Percentiles rank a stretch among this genome's conserved stretches.
phyloP scores from a whole-genome alignment of 2,888 invertebrate genomes.

The Rhimphoctona megacephalus region DNA sequence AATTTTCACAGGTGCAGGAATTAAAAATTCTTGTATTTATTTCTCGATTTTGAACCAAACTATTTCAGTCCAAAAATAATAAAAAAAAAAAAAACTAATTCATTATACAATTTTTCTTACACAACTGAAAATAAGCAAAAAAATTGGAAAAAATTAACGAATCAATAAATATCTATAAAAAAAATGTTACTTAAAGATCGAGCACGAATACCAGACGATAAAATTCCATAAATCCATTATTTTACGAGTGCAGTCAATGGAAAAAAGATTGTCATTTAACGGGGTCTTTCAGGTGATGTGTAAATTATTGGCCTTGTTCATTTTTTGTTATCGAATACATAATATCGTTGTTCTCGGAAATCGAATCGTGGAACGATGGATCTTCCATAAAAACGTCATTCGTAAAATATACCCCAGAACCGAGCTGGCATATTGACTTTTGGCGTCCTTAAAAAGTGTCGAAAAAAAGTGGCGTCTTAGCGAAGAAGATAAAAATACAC shows the following conservation, averaged over 20 bases:
- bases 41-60: not conserved
- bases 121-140: not conserved
- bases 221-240: not conserved
- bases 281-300: not conserved
- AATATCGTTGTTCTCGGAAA: slow-evolving; percentile 33
- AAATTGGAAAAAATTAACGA: not conserved
- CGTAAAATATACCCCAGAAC: not conserved
- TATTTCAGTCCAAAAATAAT: not conserved
- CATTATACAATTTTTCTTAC: not conserved
- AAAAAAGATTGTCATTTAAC: slow-evolving; percentile 12
- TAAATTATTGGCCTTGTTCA: not conserved
- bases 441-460: not conserved
- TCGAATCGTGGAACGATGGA: slow-evolving; percentile 7
- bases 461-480: not conserved
- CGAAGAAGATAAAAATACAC: not conserved
- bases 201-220: not conserved
- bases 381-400: slow-evolving; percentile 31
- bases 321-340: not conserved
- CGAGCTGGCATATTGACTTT: slow-evolving; percentile 21
- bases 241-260: not conserved
- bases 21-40: not conserved
- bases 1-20: too few species aligned
- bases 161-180: not conserved
- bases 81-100: not conserved
- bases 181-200: not conserved